Base-by-base conservation (phyloP, 2,113 vertebrate genomes). In the Australoheros scitulus region DNA sequence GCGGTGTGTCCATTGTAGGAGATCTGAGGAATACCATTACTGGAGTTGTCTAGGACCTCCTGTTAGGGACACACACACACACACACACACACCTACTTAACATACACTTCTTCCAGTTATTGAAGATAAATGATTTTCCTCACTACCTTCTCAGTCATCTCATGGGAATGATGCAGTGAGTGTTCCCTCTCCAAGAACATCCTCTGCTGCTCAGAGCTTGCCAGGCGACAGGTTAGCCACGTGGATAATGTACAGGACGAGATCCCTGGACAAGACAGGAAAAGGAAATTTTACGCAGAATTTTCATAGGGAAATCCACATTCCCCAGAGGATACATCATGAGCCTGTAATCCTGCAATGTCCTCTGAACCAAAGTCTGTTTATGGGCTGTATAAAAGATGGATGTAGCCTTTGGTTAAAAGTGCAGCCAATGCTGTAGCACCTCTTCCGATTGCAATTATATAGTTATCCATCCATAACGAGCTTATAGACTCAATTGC, bases 181-280 rank as follows among this genome's bases (percentile, higher is more conserved):
- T 99, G 98, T 80, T 99, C 98, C 89, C 98, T 95, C 94, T 99
- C 98, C 15, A 98, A 96, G 93, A 99, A 99, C 98, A 99, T 99
- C 93, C 98, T 95, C 92, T 98, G 97, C 94, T 99, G 98, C 92
- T 99, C 98, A 7, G 97, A 98, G 95, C 98, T 98, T 91, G 98
- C 98, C 84, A 99, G 96, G 1, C 98, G 97, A 84, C 98, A 99
- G 8, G 98, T 99, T 86, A 99, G 96, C 98, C 98, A 99, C 0
- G 98, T 97, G 84, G 97, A 98, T 82, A 99, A 96, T 4, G 98
- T 99, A 92, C 98, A 99, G 59, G 97, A 97, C 36, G 96, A 97
- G 68, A 99, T 98, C 58, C 98, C 94, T 95, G 79, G 24, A 83
- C 14, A 50, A 81, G 74, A 79, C 15, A 72, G 50, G 57, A 17